Percentiles rank a stretch among this genome's conserved stretches.
These are phyloP conservation scores for Decapterus maruadsi DNA, from an alignment of 2,797 vertebrate species.

Conservation along the genomic window DNA sequence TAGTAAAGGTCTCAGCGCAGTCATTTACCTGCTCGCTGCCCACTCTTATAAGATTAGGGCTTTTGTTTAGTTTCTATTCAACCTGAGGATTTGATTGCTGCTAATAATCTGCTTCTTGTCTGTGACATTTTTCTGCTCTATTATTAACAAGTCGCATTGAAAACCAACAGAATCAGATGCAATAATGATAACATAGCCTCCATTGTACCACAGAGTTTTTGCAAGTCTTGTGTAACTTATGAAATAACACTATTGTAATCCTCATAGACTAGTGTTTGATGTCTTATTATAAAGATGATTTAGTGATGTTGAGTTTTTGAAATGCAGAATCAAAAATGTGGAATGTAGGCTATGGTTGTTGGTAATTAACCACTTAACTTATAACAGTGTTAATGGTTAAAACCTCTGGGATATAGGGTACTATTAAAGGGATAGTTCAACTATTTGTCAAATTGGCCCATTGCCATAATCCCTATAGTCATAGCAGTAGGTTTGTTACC, in stretches of 20 bases:
- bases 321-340: too few relatives aligned
- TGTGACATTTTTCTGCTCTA: neutral
- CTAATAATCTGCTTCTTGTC: slow-evolving; percentile 21
- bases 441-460: too few relatives aligned
- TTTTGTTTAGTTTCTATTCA: slow-evolving; percentile 48
- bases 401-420: too few relatives aligned
- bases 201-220: neutral
- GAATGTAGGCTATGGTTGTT: too few relatives aligned
- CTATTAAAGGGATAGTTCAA: too few relatives aligned
- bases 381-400: too few relatives aligned
- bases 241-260: neutral
- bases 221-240: neutral
- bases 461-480: too few relatives aligned
- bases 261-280: neutral
- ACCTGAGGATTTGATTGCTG: slow-evolving; percentile 17
- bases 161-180: neutral
- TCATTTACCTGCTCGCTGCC: slow-evolving; percentile 48
- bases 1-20: slow-evolving; percentile 48
- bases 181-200: neutral
- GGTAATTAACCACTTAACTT: too few relatives aligned
- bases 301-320: neutral
- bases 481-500: too few relatives aligned
- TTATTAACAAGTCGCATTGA: slow-evolving; percentile 11
- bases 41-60: slow-evolving; percentile 26
- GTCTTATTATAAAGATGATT: neutral